Evolutionary conservation across 53 echinoderm and acorn worm genomes (phyloP).

Genomic region (Mesocentrotus franciscanus): DNA sequence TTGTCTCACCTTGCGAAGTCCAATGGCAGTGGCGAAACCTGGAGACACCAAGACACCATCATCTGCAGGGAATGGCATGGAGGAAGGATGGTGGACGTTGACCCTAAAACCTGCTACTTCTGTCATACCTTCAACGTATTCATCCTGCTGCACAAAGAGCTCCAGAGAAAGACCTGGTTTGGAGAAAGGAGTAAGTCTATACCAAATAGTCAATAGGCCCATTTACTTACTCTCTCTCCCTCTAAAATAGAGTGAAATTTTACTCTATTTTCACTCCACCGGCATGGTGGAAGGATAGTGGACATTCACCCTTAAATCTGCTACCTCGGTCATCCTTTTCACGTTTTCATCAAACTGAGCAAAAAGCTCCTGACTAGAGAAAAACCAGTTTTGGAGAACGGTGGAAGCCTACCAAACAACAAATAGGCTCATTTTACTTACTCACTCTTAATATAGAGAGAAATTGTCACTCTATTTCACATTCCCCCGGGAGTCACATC

Average conservation of each 20-base stretch:
- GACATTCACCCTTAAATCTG: conserved; percentile 73
- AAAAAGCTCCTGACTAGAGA: conserved; percentile 73
- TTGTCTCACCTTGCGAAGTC: conserved; percentile 71
- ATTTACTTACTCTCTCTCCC: too few species aligned
- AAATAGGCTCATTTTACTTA: too few species aligned
- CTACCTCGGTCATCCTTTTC: conserved; percentile 67
- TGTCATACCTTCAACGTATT: conserved; percentile 77
- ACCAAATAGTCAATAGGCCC: too few species aligned
- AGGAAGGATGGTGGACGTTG: conserved; percentile 74
- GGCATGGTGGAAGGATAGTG: conserved; percentile 80
- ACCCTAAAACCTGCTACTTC: conserved; percentile 77
- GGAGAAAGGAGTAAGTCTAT: background rate
- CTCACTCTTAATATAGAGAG: too few species aligned
- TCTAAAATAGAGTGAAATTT: too few species aligned
- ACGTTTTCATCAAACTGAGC: conserved; percentile 79
- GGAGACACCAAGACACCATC: conserved; percentile 76
- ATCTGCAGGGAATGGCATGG: conserved; percentile 87
- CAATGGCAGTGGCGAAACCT: conserved; percentile 71
- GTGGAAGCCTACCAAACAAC: too few species aligned
- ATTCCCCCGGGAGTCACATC: too few species aligned
- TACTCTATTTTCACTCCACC: too few species aligned
- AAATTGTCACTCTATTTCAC: too few species aligned
- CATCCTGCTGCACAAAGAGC: conserved; percentile 77
- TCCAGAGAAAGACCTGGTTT: conserved; percentile 76
- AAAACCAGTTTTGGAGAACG: conserved; percentile 62